Percentiles rank a stretch among this genome's conserved stretches.
Conservation (phyloP, 2,113 vertebrate genomes). For the Ginglymostoma cirratum region DNA sequence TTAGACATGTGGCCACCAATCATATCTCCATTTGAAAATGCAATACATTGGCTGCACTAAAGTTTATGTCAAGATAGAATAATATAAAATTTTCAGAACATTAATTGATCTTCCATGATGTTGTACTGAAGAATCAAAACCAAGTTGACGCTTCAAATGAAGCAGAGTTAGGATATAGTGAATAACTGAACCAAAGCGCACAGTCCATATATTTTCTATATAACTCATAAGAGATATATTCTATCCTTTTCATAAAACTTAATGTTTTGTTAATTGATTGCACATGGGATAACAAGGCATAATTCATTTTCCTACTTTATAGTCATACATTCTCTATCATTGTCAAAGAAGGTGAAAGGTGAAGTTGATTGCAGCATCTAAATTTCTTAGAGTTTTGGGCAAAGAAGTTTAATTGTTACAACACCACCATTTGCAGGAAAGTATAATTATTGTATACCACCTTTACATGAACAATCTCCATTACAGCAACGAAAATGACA, state of each 20-base stretch:
- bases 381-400: neutral
- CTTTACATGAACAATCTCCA: neutral
- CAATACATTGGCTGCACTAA: neutral
- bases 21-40: slow-evolving; percentile 3
- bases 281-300: neutral
- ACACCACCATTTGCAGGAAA: neutral
- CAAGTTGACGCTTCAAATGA: neutral
- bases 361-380: neutral
- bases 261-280: neutral
- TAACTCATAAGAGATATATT: neutral
- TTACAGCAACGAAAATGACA: neutral
- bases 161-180: neutral
- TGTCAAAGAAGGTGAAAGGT: neutral
- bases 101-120: neutral
- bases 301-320: neutral
- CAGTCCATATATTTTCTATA: neutral
- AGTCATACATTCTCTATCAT: neutral
- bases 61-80: neutral
- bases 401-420: neutral
- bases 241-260: neutral
- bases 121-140: neutral
- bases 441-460: neutral
- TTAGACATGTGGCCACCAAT: neutral
- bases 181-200: neutral
- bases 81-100: slow-evolving; percentile 15